Conservation (phyloP, 2,888 invertebrate species). For the Drosophila subquinaria region DNA sequence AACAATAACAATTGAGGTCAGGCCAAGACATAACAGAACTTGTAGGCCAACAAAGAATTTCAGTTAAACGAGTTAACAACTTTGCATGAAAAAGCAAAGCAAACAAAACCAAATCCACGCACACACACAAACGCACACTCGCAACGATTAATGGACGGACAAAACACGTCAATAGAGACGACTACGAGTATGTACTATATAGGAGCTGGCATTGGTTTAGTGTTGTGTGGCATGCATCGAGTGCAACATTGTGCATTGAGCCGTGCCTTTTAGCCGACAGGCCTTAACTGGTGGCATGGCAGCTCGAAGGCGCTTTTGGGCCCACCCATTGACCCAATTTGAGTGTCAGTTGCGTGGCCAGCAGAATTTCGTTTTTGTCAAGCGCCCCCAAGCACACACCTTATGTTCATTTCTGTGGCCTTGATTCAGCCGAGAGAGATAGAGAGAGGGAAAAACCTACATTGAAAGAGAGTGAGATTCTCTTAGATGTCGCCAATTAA, state of each 20-base stretch:
- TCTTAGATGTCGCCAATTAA: slow-evolving; percentile 68
- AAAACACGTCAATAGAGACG: slow-evolving; percentile 25
- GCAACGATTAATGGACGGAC: slow-evolving; percentile 18
- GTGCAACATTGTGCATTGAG: slow-evolving; percentile 43
- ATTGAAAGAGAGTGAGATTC: slow-evolving; percentile 5
- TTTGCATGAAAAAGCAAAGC: slow-evolving; percentile 73
- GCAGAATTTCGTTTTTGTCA: slow-evolving; percentile 67
- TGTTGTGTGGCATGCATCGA: slow-evolving; percentile 13
- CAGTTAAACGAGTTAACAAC: slow-evolving; percentile 76
- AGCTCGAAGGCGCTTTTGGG: slow-evolving; percentile 40
- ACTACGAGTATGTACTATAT: not conserved
- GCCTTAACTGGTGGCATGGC: slow-evolving; percentile 31
- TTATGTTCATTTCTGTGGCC: slow-evolving; percentile 17
- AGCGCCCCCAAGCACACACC: slow-evolving; percentile 19
- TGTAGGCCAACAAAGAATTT: slow-evolving; percentile 46
- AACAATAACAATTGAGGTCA: slow-evolving; percentile 70
- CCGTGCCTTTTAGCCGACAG: slow-evolving; percentile 19
- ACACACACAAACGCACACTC: slow-evolving; percentile 10
- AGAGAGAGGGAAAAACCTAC: not conserved
- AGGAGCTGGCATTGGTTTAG: slow-evolving; percentile 12
- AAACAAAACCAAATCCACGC: slow-evolving; percentile 63
- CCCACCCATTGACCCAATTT: slow-evolving; percentile 77
- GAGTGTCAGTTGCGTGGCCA: slow-evolving; percentile 47
- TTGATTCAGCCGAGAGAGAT: slow-evolving; percentile 25
- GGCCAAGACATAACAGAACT: slow-evolving; percentile 73